Evolutionary conservation across 2,888 invertebrate genomes (phyloP).

Genomic region (Aphidius colemani): DNA sequence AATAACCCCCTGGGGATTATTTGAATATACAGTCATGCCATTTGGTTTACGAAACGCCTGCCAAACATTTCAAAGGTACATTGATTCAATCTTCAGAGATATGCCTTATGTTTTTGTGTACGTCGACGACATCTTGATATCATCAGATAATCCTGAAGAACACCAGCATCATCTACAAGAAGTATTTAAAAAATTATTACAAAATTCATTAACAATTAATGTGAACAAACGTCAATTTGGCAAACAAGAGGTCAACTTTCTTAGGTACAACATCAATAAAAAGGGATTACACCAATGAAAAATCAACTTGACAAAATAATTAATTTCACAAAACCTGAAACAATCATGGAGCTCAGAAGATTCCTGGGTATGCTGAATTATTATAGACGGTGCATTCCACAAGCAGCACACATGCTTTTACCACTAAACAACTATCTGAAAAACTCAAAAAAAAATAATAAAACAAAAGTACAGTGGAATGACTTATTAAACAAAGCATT

Average conservation of each 20-base stretch:
- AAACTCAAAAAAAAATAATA: conserved; percentile 14
- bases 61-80: conserved; percentile 48
- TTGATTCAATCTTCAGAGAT: conserved; percentile 38
- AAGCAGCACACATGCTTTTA: neutral
- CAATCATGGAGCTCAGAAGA: neutral
- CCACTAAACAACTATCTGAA: neutral
- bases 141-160: conserved; percentile 26
- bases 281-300: neutral
- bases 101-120: conserved; percentile 39
- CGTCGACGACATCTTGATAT: conserved; percentile 47
- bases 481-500: conserved; percentile 20
- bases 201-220: neutral
- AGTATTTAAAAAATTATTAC: conserved; percentile 22
- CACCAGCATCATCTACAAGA: conserved; percentile 31
- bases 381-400: neutral
- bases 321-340: neutral
- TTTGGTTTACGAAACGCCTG: conserved; percentile 48
- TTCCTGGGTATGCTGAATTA: neutral
- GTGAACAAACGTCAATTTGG: neutral
- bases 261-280: conserved; percentile 16
- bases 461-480: conserved; percentile 25
- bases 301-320: neutral
- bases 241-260: conserved; percentile 19
- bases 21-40: conserved; percentile 45
- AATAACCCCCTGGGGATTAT: conserved; percentile 44